Conservation (phyloP, 23 tunicate species). For the Phallusia fumigata region DNA sequence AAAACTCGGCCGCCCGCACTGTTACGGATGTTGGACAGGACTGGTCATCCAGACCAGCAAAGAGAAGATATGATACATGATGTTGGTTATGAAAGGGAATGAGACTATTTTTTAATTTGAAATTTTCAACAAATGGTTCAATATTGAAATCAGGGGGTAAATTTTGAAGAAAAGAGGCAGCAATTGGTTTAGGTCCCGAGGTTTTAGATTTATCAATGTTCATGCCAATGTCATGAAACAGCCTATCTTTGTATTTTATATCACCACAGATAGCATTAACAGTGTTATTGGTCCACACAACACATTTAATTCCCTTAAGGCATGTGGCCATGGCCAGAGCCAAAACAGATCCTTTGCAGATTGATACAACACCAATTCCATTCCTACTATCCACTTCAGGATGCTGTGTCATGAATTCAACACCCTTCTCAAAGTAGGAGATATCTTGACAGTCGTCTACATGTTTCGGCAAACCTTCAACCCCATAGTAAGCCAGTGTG, state of each 20-base stretch:
- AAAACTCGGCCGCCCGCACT: slow-evolving; percentile 10
- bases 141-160: neutral
- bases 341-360: slow-evolving; percentile 24
- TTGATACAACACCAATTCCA: slow-evolving; percentile 42
- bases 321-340: slow-evolving; percentile 22
- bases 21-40: slow-evolving; percentile 10
- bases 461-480: slow-evolving; percentile 24
- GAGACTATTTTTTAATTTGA: neutral
- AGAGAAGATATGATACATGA: slow-evolving; percentile 37
- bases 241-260: slow-evolving; percentile 12
- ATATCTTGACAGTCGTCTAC: slow-evolving; percentile 9
- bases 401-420: slow-evolving; percentile 16
- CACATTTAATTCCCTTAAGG: slow-evolving; percentile 25
- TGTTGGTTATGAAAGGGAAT: slow-evolving; percentile 24
- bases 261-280: slow-evolving; percentile 1
- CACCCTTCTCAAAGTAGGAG: slow-evolving; percentile 52
- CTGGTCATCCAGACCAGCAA: slow-evolving; percentile 34
- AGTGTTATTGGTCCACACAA: slow-evolving; percentile 33
- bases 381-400: neutral
- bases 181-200: neutral
- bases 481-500: slow-evolving; percentile 43
- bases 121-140: neutral
- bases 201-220: neutral
- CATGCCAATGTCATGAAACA: neutral
- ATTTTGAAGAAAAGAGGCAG: neutral